Evolutionary conservation across 2,113 vertebrate genomes (phyloP).

Genomic region (Pseudorhombus dupliciocellatus): DNA sequence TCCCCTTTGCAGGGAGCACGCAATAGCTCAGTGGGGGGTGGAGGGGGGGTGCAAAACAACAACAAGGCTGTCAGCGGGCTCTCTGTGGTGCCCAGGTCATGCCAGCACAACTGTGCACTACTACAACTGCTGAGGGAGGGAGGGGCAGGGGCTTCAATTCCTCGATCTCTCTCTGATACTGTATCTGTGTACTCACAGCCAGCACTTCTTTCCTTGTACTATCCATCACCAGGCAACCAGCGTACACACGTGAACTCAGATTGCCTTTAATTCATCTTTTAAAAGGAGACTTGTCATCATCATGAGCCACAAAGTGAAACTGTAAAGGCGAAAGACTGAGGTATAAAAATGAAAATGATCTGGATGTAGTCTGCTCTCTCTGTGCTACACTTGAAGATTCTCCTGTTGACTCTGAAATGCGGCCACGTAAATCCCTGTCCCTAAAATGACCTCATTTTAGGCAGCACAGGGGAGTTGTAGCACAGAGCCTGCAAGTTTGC

Average conservation of each 20-base stretch:
- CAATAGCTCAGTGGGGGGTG: conserved; percentile 69
- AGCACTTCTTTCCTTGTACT: conserved; percentile 24
- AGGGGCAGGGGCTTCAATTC: conserved; percentile 14
- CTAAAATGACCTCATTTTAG: conserved; percentile 67
- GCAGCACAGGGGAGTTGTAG: conserved; percentile 25
- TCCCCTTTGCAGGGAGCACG: conserved; percentile 63
- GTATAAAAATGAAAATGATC: conserved; percentile 22
- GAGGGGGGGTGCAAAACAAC: conserved; percentile 74
- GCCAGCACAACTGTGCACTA: conserved; percentile 45
- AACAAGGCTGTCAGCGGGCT: conserved; percentile 65
- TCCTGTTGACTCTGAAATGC: conserved; percentile 40
- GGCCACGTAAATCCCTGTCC: conserved; percentile 58
- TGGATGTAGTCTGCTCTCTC: conserved; percentile 6
- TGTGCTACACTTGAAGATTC: conserved; percentile 25
- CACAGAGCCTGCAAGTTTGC: conserved; percentile 15
- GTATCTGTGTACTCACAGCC: conserved; percentile 15
- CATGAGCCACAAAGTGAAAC: conserved; percentile 2
- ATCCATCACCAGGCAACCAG: conserved; percentile 38
- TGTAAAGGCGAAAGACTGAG: neutral
- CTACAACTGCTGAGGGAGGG: conserved; percentile 13
- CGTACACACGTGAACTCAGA: conserved; percentile 6
- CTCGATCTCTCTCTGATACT: conserved; percentile 37
- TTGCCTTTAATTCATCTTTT: conserved; percentile 12
- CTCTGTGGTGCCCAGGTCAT: conserved; percentile 53
- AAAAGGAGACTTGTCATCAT: neutral